Percentiles rank a stretch among this genome's conserved stretches.
These are phyloP conservation scores for Colostygia pectinataria DNA, from an alignment of 2,888 invertebrate species.

Conservation along the genomic window DNA sequence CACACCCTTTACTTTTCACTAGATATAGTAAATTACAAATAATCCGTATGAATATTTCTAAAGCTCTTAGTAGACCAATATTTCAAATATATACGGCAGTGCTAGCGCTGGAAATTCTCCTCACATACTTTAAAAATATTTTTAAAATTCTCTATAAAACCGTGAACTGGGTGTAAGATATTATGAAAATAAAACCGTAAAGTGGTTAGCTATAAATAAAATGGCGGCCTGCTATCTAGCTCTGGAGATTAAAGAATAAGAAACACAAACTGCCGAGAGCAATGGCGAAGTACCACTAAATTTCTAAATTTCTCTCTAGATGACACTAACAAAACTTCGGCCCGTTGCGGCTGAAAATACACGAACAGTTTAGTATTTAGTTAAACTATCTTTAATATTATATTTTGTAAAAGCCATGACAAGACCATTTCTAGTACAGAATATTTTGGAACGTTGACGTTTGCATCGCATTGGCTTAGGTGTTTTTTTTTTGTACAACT, in stretches of 20 bases:
- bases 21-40: constrained; percentile 34
- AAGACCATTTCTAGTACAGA: no score
- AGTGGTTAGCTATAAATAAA: constrained; percentile 29
- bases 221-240: constrained; percentile 25
- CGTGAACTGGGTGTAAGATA: constrained; percentile 22
- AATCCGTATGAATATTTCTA: constrained; percentile 18
- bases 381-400: neutral
- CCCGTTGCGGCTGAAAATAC: constrained; percentile 49
- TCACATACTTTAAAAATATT: constrained; percentile 25
- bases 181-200: constrained; percentile 30
- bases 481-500: no score
- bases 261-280: constrained; percentile 45
- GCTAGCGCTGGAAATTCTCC: constrained; percentile 12
- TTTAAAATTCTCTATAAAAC: constrained; percentile 17
- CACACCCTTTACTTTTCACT: constrained; percentile 31
- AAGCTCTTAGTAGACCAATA: constrained; percentile 21
- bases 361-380: constrained; percentile 33
- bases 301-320: constrained; percentile 70
- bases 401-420: neutral
- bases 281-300: constrained; percentile 58
- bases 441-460: no score
- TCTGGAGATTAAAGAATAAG: constrained; percentile 40
- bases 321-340: constrained; percentile 68
- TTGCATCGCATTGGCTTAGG: no score
- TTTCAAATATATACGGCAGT: constrained; percentile 19